These are phyloP conservation scores for Herpetotheres cachinnans DNA, from an alignment of 2,113 vertebrate species.

Conservation along the genomic window DNA sequence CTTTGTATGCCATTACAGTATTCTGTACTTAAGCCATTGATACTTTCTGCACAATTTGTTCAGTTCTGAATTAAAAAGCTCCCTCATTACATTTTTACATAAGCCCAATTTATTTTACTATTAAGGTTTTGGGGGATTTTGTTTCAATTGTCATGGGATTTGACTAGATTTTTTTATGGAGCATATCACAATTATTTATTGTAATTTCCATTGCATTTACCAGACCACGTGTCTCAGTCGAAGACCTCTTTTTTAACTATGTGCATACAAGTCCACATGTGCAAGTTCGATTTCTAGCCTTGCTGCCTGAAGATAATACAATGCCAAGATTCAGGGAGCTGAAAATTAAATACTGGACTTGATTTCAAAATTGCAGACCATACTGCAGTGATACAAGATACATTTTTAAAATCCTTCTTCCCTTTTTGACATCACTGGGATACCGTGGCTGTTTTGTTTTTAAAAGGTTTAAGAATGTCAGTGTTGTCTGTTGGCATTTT, in stretches of 20 bases:
- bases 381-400: background rate
- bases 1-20: slow-evolving; percentile 41
- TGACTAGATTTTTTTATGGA: background rate
- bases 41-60: background rate
- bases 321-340: background rate
- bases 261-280: background rate
- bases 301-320: background rate
- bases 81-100: background rate
- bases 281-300: background rate
- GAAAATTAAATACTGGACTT: background rate
- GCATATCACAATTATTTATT: background rate
- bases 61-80: background rate
- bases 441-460: accelerated
- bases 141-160: background rate
- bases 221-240: background rate
- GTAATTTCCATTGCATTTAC: background rate
- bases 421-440: background rate
- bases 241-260: background rate
- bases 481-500: background rate
- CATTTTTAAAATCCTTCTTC: background rate
- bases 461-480: background rate
- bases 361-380: background rate
- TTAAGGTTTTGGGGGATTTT: background rate
- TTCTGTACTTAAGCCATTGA: background rate
- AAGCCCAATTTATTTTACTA: background rate